Percentiles rank a stretch among this genome's conserved stretches.
Conservation (phyloP, 1,140 invertebrate species). For the Zaprionus taronus region DNA sequence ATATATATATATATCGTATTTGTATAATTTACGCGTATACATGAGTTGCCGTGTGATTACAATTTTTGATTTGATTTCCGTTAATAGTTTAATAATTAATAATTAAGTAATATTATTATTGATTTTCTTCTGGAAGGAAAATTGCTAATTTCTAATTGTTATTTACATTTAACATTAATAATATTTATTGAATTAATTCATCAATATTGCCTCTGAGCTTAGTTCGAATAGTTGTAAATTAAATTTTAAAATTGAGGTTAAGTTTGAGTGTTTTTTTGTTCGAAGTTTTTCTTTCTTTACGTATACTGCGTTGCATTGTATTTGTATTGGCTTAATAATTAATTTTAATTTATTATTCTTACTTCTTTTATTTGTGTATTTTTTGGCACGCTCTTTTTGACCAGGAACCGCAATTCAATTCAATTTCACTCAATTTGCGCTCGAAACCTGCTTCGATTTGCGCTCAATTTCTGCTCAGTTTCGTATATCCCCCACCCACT, state of each 20-base stretch:
- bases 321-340: slow-evolving; percentile 61
- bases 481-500: slow-evolving; percentile 58
- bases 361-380: slow-evolving; percentile 26
- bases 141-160: slow-evolving; percentile 55
- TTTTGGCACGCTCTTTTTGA: slow-evolving; percentile 66
- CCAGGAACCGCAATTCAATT: slow-evolving; percentile 44
- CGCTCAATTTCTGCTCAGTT: slow-evolving; percentile 57
- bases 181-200: slow-evolving; percentile 22
- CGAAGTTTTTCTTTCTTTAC: slow-evolving; percentile 55
- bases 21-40: slow-evolving; percentile 69
- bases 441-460: slow-evolving; percentile 21
- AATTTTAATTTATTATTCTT: slow-evolving; percentile 40
- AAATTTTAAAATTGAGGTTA: slow-evolving; percentile 50
- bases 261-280: slow-evolving; percentile 22
- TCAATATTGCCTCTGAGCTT: slow-evolving; percentile 42
- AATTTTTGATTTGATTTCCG: slow-evolving; percentile 66
- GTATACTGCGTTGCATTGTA: slow-evolving; percentile 74
- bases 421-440: slow-evolving; percentile 43
- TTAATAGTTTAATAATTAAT: slow-evolving; percentile 28
- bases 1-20: slow-evolving; percentile 46
- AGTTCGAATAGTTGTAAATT: slow-evolving; percentile 12
- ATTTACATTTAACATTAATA: slow-evolving; percentile 57
- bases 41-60: slow-evolving; percentile 71
- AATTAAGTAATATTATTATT: slow-evolving; percentile 27
- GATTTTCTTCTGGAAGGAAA: slow-evolving; percentile 67